Evolutionary conservation across 2,888 invertebrate species (phyloP).

Genomic region (Melitaea athalia): DNA sequence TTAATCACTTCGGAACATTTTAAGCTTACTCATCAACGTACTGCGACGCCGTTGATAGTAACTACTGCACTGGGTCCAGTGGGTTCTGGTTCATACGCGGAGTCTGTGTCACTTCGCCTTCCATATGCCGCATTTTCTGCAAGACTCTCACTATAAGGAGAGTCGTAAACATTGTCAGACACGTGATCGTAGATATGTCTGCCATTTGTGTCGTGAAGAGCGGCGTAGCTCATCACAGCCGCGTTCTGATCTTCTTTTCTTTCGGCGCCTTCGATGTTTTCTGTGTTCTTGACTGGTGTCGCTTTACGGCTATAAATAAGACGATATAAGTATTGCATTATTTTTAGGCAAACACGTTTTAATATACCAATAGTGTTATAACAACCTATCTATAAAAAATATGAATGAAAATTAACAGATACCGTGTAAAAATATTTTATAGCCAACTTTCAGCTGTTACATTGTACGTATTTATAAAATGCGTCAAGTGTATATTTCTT

Average conservation of each 20-base stretch:
- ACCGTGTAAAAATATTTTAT: too few species aligned
- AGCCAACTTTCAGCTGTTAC: too few species aligned
- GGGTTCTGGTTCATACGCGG: constrained; percentile 86
- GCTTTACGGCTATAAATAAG: constrained; percentile 87
- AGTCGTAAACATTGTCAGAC: constrained; percentile 88
- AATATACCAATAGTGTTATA: too few species aligned
- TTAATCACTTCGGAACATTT: constrained; percentile 24
- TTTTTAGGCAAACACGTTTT: background rate
- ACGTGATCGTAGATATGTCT: constrained; percentile 78
- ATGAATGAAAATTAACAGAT: too few species aligned
- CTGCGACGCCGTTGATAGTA: constrained; percentile 94
- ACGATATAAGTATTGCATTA: background rate
- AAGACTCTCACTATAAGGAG: constrained; percentile 85
- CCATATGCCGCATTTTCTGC: constrained; percentile 76
- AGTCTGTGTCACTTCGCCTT: constrained; percentile 72
- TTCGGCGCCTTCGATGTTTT: constrained; percentile 93
- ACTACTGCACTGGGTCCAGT: constrained; percentile 84
- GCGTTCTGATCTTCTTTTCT: constrained; percentile 93
- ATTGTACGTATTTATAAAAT: background rate
- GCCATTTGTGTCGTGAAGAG: constrained; percentile 86
- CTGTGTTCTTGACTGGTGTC: constrained; percentile 93
- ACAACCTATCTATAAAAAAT: too few species aligned
- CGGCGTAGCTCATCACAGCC: constrained; percentile 94
- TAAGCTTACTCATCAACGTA: constrained; percentile 81
- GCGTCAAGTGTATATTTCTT: background rate